A percentile compares a stretch with the other conserved stretches of the same genome.
Conservation (phyloP, 2,797 vertebrate species). For the Hoplostethus atlanticus region DNA sequence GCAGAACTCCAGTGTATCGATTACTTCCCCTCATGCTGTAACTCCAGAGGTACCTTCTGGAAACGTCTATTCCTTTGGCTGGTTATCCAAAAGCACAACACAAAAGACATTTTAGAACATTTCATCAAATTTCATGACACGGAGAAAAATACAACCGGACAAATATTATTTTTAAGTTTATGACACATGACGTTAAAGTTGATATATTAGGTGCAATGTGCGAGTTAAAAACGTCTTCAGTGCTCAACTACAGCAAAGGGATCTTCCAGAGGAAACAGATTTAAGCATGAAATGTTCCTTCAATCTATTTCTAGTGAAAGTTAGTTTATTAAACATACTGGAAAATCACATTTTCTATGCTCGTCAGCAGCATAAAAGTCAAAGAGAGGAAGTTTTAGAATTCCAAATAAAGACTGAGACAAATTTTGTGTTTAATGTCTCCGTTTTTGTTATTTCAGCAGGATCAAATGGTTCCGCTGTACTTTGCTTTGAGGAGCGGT, state of each 20-base stretch:
- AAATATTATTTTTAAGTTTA: slow-evolving; percentile 76
- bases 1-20: slow-evolving; percentile 61
- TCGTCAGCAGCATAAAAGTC: slow-evolving; percentile 63
- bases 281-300: slow-evolving; percentile 65
- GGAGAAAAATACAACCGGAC: slow-evolving; percentile 71
- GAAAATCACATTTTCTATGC: slow-evolving; percentile 77
- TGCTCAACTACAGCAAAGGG: slow-evolving; percentile 57
- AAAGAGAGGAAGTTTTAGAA: slow-evolving; percentile 65
- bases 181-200: slow-evolving; percentile 73
- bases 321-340: slow-evolving; percentile 77
- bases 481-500: slow-evolving; percentile 55
- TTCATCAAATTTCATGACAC: slow-evolving; percentile 74
- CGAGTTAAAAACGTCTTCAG: slow-evolving; percentile 55
- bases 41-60: slow-evolving; percentile 65
- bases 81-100: slow-evolving; percentile 64
- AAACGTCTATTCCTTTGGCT: slow-evolving; percentile 67
- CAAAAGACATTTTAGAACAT: slow-evolving; percentile 63
- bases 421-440: slow-evolving; percentile 71
- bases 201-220: slow-evolving; percentile 73
- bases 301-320: slow-evolving; percentile 76
- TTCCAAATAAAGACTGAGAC: slow-evolving; percentile 75
- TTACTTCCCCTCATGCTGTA: slow-evolving; percentile 75
- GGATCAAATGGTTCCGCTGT: slow-evolving; percentile 63
- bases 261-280: slow-evolving; percentile 67
- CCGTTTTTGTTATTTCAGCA: slow-evolving; percentile 67